Evolutionary conservation across 2,797 vertebrate species (phyloP).

Genomic region (Anabacerthia variegaticeps): DNA sequence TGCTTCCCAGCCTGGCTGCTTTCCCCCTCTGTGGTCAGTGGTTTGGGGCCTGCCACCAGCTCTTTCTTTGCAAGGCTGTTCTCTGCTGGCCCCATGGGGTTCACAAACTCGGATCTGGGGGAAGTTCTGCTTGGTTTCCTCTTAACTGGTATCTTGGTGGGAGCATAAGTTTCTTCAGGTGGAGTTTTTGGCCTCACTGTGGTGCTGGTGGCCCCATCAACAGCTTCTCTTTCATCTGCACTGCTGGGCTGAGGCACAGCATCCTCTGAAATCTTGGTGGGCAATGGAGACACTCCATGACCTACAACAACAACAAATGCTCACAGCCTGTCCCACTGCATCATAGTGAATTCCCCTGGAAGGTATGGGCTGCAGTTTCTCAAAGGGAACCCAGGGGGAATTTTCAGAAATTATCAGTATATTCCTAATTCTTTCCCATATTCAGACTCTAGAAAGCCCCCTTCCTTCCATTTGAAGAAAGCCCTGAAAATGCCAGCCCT

Average conservation of each 20-base stretch:
- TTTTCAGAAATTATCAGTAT: background rate
- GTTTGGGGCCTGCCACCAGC: background rate
- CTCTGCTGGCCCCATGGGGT: background rate
- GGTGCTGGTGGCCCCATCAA: background rate
- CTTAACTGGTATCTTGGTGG: conserved; percentile 71
- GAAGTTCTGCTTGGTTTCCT: conserved; percentile 42
- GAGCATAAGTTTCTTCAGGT: background rate
- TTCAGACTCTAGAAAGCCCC: background rate
- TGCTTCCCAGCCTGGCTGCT: background rate
- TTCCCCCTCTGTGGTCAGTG: background rate
- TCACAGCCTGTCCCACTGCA: background rate
- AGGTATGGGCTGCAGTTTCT: background rate
- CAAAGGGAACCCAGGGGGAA: background rate
- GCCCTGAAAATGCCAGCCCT: background rate
- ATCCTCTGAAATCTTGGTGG: background rate
- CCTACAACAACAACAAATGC: conserved; percentile 24
- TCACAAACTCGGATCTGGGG: background rate
- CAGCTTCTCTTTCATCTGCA: background rate
- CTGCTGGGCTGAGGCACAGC: background rate
- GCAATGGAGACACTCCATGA: background rate
- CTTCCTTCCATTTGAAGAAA: background rate
- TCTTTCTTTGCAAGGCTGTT: background rate
- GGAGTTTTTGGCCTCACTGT: background rate
- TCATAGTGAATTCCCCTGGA: background rate
- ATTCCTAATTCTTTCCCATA: background rate